Percentiles rank a stretch among this genome's conserved stretches.
phyloP scores from a whole-genome alignment of 2,888 invertebrate species.

The Allygus modestus region DNA sequence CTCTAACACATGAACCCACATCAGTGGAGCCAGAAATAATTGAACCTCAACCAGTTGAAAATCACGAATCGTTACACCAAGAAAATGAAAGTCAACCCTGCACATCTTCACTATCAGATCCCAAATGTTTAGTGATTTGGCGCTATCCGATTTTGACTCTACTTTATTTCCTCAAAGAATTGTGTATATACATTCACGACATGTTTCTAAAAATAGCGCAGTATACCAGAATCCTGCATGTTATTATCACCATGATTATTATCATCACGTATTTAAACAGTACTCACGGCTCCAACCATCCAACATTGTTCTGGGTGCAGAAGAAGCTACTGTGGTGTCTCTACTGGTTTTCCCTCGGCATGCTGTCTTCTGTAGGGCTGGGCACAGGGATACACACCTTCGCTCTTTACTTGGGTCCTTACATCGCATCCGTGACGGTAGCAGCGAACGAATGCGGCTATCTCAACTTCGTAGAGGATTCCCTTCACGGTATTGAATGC shows the following conservation, averaged over 20 bases:
- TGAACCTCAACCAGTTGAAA: not conserved
- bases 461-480: slow-evolving; percentile 97
- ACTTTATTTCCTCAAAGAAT: slow-evolving; percentile 88
- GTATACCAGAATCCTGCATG: not conserved
- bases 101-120: not conserved
- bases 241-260: not conserved
- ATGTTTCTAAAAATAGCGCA: not conserved
- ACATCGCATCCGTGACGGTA: slow-evolving; percentile 98
- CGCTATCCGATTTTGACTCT: slow-evolving; percentile 87
- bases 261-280: slow-evolving; percentile 7
- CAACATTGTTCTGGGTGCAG: slow-evolving; percentile 58
- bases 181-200: slow-evolving; percentile 77
- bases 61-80: not conserved
- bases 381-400: slow-evolving; percentile 99
- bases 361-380: slow-evolving; percentile 97
- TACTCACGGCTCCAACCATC: slow-evolving; percentile 65
- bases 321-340: slow-evolving; percentile 80
- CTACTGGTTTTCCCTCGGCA: slow-evolving; percentile 96
- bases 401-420: slow-evolving; percentile 98
- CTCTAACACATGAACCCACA: too few relatives aligned
- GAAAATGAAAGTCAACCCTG: not conserved
- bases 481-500: slow-evolving; percentile 98
- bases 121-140: slow-evolving; percentile 83
- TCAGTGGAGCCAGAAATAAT: not conserved
- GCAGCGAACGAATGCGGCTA: slow-evolving; percentile 98